A percentile compares a stretch with the other conserved stretches of the same genome.
These are phyloP conservation scores for Schizothorax lantsangensis DNA, from an alignment of 2,797 vertebrate genomes.

Conservation along the genomic window DNA sequence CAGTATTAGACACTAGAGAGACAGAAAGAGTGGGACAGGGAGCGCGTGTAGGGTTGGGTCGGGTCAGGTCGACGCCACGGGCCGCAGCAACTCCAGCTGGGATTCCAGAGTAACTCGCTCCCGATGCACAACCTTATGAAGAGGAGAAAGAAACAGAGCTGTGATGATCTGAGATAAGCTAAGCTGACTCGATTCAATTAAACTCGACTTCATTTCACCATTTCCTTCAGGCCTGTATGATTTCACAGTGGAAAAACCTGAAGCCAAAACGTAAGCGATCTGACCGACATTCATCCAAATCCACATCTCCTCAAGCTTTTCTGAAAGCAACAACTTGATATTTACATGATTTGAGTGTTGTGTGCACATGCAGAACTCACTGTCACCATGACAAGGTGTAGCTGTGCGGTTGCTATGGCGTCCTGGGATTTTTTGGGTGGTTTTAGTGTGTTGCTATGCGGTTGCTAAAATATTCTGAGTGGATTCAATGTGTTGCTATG, in stretches of 20 bases:
- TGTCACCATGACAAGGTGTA: neutral
- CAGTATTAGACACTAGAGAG: neutral
- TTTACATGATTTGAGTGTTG: neutral
- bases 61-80: conserved; percentile 80
- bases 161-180: neutral
- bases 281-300: neutral
- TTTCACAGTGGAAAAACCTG: neutral
- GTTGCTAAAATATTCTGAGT: no score
- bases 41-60: conserved; percentile 57
- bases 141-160: neutral
- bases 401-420: neutral
- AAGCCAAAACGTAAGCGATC: neutral
- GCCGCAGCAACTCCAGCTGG: conserved; percentile 90
- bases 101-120: conserved; percentile 92
- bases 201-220: neutral
- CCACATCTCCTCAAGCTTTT: neutral
- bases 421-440: neutral
- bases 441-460: neutral
- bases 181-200: neutral
- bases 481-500: neutral
- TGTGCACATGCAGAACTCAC: neutral
- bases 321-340: neutral
- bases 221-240: conserved; percentile 6
- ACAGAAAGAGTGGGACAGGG: neutral
- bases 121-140: conserved; percentile 88